A percentile compares a stretch with the other conserved stretches of the same genome.
Conservation (phyloP, 2,888 invertebrate genomes). For the Strigamia maritima region DNA sequence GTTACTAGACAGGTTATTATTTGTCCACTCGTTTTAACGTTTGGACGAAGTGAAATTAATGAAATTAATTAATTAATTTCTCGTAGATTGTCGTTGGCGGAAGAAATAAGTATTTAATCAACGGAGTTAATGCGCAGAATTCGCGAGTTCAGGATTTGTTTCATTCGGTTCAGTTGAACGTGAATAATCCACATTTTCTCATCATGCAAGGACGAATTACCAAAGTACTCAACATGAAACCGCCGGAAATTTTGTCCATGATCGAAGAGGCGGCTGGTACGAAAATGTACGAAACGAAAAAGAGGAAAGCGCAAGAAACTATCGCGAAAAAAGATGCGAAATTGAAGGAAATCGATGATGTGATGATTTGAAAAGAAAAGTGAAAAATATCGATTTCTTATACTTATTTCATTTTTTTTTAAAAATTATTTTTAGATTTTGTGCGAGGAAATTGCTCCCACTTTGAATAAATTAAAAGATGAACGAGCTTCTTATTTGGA, state of each 20-base stretch:
- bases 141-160: slow-evolving; percentile 90
- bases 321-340: slow-evolving; percentile 91
- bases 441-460: slow-evolving; percentile 84
- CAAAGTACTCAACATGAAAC: slow-evolving; percentile 98
- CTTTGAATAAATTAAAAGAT: slow-evolving; percentile 75
- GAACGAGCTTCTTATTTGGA: slow-evolving; percentile 82
- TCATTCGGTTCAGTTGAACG: slow-evolving; percentile 93
- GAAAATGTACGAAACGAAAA: slow-evolving; percentile 91
- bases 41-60: too few relatives aligned
- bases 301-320: slow-evolving; percentile 75
- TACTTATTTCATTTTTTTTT: too few relatives aligned
- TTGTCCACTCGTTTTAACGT: too few relatives aligned
- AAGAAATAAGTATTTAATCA: slow-evolving; percentile 89
- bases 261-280: slow-evolving; percentile 99
- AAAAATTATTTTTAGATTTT: slow-evolving; percentile 52
- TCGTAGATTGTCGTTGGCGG: slow-evolving; percentile 76
- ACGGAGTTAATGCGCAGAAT: slow-evolving; percentile 85
- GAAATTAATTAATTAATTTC: not conserved
- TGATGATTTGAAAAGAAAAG: slow-evolving; percentile 51
- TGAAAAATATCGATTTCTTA: too few relatives aligned
- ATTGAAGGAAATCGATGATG: slow-evolving; percentile 76
- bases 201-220: slow-evolving; percentile 99
- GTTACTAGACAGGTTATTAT: slow-evolving; percentile 84
- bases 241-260: slow-evolving; percentile 93
- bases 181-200: slow-evolving; percentile 98